Percentiles rank a stretch among this genome's conserved stretches.
These are phyloP conservation scores for Kuschelorhynchus macadamiae DNA, from an alignment of 2,888 invertebrate species.

Conservation along the genomic window DNA sequence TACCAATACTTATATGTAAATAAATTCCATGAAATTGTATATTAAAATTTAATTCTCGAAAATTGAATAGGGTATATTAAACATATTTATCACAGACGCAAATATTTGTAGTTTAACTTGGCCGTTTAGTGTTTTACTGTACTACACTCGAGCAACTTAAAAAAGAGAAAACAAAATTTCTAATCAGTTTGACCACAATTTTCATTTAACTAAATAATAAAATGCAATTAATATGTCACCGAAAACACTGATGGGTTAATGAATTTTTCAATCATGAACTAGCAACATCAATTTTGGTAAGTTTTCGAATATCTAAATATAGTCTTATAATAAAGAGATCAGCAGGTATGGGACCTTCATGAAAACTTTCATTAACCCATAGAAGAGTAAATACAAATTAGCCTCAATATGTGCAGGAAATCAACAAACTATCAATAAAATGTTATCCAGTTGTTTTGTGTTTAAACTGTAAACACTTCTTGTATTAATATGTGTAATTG, in stretches of 20 bases:
- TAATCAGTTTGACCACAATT: slow-evolving; percentile 62
- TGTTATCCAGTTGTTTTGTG: too few relatives aligned
- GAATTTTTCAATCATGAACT: slow-evolving; percentile 8
- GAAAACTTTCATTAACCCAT: slow-evolving; percentile 29
- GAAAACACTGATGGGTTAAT: slow-evolving; percentile 12
- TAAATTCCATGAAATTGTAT: too few relatives aligned
- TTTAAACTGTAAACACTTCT: too few relatives aligned
- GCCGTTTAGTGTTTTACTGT: slow-evolving; percentile 13
- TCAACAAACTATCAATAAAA: too few relatives aligned
- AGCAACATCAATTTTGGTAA: slow-evolving; percentile 15
- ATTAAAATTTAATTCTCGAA: too few relatives aligned
- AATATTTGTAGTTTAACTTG: too few relatives aligned
- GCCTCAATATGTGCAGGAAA: too few relatives aligned
- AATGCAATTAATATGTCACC: slow-evolving; percentile 18
- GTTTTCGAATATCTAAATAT: slow-evolving; percentile 6
- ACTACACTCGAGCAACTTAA: slow-evolving; percentile 59
- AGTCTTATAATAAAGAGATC: slow-evolving; percentile 29
- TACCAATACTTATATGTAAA: too few relatives aligned
- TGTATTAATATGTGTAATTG: too few relatives aligned
- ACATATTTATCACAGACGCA: too few relatives aligned
- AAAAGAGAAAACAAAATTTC: slow-evolving; percentile 53
- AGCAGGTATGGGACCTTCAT: neutral
- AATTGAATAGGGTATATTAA: too few relatives aligned
- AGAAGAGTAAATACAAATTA: slow-evolving; percentile 4
- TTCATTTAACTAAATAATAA: slow-evolving; percentile 28